Conservation (phyloP, 2,113 vertebrate species). For the Benitochromis conjunctus region DNA sequence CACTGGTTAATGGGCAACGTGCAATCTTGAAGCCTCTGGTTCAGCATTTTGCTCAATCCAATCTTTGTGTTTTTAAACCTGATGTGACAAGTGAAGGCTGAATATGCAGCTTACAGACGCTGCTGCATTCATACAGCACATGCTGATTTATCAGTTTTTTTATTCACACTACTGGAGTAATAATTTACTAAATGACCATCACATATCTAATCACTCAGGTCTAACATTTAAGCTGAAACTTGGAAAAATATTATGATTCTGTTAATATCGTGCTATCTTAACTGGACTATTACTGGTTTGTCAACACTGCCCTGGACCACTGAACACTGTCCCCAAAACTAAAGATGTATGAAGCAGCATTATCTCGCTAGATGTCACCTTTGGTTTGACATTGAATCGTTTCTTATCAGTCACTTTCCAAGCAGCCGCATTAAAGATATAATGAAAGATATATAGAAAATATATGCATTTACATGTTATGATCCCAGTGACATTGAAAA, state of each 20-base stretch:
- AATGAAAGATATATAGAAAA: not conserved
- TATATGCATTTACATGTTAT: not conserved
- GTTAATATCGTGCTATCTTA: not conserved
- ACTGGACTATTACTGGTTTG: not conserved
- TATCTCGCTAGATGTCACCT: not conserved
- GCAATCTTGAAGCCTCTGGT: not conserved
- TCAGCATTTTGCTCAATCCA: not conserved
- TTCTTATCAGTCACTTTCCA: not conserved
- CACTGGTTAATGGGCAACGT: not conserved
- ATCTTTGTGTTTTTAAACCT: not conserved
- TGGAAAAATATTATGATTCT: rapidly evolving
- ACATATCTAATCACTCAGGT: not conserved
- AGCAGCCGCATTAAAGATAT: not conserved
- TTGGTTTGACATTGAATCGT: not conserved
- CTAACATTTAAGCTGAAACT: not conserved
- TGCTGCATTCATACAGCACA: not conserved
- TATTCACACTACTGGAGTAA: not conserved
- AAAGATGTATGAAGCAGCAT: not conserved
- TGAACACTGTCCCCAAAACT: not conserved
- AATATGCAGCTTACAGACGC: not conserved
- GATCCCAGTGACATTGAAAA: not conserved
- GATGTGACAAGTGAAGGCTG: not conserved
- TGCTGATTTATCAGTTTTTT: not conserved
- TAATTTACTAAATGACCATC: not conserved
- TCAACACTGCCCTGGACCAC: not conserved